Conservation (phyloP, 2,888 invertebrate species). For the Ormyrus pomaceus region DNA sequence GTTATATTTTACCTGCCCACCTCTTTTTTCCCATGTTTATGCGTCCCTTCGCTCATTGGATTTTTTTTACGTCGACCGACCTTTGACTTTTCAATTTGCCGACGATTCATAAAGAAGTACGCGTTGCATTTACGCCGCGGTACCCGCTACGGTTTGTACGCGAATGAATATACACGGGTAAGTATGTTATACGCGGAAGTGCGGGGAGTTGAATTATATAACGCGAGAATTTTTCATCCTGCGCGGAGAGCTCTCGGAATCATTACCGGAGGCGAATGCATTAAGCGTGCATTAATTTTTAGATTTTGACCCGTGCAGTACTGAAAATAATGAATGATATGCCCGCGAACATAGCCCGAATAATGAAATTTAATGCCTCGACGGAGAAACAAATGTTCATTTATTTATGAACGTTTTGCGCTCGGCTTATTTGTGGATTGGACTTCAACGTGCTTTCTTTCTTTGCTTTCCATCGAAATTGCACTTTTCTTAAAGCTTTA, state of each 20-base stretch:
- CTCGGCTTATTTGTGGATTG: too few species aligned
- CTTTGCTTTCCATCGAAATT: too few species aligned
- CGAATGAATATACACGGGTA: not conserved
- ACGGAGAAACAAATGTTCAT: too few species aligned
- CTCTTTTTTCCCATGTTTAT: not conserved
- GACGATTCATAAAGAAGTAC: conserved; percentile 3
- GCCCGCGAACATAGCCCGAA: too few species aligned
- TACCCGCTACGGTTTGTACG: too few species aligned
- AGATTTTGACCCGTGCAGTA: not conserved
- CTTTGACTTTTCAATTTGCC: conserved; percentile 27
- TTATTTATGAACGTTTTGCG: too few species aligned
- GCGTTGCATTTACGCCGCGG: conserved; percentile 1
- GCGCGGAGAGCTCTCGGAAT: not conserved
- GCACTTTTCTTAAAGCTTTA: too few species aligned
- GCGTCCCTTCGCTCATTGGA: not conserved
- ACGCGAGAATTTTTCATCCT: conserved; percentile 11
- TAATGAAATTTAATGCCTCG: too few species aligned
- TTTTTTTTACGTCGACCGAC: not conserved
- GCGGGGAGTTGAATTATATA: not conserved
- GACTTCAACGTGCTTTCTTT: too few species aligned
- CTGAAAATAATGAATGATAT: too few species aligned
- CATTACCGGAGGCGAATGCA: conserved; percentile 11
- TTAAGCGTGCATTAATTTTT: not conserved
- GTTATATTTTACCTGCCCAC: conserved; percentile 5
- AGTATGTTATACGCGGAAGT: conserved; percentile 2